Base-by-base conservation (phyloP, 23 tunicate genomes). In the Styela clava region DNA sequence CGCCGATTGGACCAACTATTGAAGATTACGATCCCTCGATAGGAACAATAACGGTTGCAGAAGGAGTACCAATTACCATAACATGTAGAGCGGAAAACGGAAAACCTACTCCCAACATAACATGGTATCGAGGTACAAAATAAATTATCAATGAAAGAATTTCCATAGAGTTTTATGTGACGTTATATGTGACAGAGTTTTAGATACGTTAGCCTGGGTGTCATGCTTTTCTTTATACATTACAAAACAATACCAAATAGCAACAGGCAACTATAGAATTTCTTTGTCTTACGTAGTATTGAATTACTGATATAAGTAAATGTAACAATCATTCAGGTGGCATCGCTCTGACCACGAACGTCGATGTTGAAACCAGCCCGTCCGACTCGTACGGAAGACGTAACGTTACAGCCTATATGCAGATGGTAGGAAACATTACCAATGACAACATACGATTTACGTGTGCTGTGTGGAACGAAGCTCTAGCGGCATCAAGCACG, bases 41-140 rank as follows among this genome's bases (percentile, higher is more conserved):
- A 22, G 81, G 65, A 5, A 18, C 21, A n/a, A 76, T 76, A n/a
- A 76, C 65, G 5, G 31, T 76, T 20, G 16, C 1, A 35, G 81
- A 76, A 29, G 31, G 37, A 24, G 65, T 37, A 52, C 52, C 52
- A 44, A 25, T 76, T 0, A 23, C 81, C 0, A 76, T 76, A 25
- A 56, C 18, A 22, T 76, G 81, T 0, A 33, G 33, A n/a, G 52
- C 81, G 20, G 37, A 44, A 36, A 44, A 44, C 64, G 81, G 81
- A 24, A 76, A 76, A 44, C 81, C 81, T 18, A 26, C 64, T 9
- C 81, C 81, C 28, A 18, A 21, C 22, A 27, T 76, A 21, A 36
- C 21, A 21, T 76, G 81, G 81, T 52, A 25, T 1, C 64, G 81
- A 76, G 81, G 81, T 76, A 76, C 23, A 69, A 21, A 22, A 24